Conservation (phyloP, 2,113 vertebrate genomes). For the Cyprinodon brontotheroides region DNA sequence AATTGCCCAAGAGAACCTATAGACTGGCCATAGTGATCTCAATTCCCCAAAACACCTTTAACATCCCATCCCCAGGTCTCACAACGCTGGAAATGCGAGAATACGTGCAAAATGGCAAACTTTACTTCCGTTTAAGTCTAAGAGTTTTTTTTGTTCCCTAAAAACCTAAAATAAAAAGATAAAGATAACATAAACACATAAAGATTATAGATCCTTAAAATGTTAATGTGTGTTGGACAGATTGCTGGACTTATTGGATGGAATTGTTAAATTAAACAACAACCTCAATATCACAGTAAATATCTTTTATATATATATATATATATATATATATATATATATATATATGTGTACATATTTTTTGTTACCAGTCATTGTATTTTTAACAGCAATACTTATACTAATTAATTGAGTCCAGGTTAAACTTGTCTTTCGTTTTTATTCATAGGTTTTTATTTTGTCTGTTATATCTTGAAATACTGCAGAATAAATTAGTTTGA, state of each 20-base stretch:
- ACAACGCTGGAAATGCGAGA: constrained; percentile 8
- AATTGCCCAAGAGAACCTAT: constrained; percentile 3
- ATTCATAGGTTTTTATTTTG: background rate
- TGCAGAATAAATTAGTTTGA: background rate
- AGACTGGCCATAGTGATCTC: constrained; percentile 24
- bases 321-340: too few relatives aligned
- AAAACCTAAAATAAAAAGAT: constrained; percentile 35
- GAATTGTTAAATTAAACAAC: background rate
- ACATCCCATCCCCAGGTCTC: constrained; percentile 24
- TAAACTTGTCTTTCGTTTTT: background rate
- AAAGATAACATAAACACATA: background rate
- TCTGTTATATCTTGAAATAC: background rate
- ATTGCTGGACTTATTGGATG: background rate
- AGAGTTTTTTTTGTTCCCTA: constrained; percentile 36
- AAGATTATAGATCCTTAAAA: constrained; percentile 29
- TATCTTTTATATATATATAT: background rate
- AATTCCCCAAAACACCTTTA: constrained; percentile 15
- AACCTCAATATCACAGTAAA: background rate
- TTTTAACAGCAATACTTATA: too few relatives aligned
- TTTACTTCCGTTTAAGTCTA: constrained; percentile 20
- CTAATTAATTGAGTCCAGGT: too few relatives aligned
- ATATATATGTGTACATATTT: too few relatives aligned
- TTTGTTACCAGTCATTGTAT: too few relatives aligned
- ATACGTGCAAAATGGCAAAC: constrained; percentile 8
- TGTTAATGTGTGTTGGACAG: too few relatives aligned